These are phyloP conservation scores for Heliconius erato DNA, from an alignment of 2,888 invertebrate species.

Conservation along the genomic window DNA sequence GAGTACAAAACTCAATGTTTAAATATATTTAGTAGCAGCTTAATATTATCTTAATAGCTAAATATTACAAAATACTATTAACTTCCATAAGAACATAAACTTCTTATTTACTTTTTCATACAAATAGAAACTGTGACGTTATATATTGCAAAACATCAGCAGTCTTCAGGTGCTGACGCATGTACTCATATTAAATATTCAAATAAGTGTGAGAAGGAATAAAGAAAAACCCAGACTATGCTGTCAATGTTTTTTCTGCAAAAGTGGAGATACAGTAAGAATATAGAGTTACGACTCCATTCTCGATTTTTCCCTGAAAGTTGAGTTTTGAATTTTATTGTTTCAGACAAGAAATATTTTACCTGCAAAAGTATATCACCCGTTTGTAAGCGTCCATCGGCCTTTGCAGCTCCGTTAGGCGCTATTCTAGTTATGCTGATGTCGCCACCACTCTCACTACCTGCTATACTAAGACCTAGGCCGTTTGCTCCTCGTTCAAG, in stretches of 20 bases:
- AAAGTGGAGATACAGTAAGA: too few species aligned
- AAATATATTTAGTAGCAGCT: too few species aligned
- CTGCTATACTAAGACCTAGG: slow-evolving; percentile 99
- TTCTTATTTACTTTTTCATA: background rate
- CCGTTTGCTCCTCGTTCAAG: slow-evolving; percentile 95
- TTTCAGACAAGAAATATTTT: slow-evolving; percentile 15
- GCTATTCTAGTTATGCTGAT: slow-evolving; percentile 99
- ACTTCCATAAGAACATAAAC: background rate
- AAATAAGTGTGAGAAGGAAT: background rate
- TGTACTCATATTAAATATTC: background rate
- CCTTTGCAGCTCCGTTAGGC: slow-evolving; percentile 96
- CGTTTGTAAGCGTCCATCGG: slow-evolving; percentile 93
- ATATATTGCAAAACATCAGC: background rate
- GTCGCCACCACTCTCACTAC: slow-evolving; percentile 97
- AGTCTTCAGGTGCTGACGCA: background rate
- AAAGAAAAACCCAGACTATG: slow-evolving; percentile 3
- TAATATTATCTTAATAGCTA: too few species aligned
- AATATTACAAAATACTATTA: too few species aligned
- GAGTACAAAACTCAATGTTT: too few species aligned
- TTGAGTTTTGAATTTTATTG: background rate
- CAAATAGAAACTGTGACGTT: background rate
- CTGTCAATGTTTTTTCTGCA: too few species aligned
- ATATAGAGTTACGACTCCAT: background rate
- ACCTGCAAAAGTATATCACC: slow-evolving; percentile 96
- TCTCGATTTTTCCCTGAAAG: background rate